Conservation (phyloP, 2,888 invertebrate genomes). For the Temnothorax rugatulus region DNA sequence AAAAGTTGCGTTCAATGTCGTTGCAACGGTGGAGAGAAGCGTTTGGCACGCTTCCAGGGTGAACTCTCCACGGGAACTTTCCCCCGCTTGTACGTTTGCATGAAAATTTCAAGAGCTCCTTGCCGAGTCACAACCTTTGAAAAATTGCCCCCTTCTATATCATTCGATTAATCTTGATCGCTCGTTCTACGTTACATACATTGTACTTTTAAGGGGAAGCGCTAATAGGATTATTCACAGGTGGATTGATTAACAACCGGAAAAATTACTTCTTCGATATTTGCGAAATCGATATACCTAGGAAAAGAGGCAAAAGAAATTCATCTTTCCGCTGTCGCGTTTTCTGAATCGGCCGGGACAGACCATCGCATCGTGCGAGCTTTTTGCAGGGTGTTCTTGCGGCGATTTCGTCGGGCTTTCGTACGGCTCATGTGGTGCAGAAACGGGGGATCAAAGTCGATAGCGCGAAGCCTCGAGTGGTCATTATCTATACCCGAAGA, state of each 20-base stretch:
- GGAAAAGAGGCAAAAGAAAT: neutral
- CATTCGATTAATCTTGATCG: constrained; percentile 32
- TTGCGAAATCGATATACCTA: neutral
- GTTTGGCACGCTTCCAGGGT: constrained; percentile 67
- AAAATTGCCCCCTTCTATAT: constrained; percentile 35
- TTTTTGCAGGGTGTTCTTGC: constrained; percentile 27
- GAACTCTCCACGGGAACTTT: constrained; percentile 52
- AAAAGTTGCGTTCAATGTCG: constrained; percentile 60
- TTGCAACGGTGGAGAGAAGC: constrained; percentile 18
- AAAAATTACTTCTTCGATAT: neutral
- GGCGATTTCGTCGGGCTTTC: neutral
- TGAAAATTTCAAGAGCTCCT: constrained; percentile 50
- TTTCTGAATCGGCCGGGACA: neutral
- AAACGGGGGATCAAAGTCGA: constrained; percentile 53
- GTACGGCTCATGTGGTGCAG: constrained; percentile 13
- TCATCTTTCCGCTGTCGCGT: neutral
- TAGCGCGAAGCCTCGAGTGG: constrained; percentile 42
- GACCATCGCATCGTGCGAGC: neutral
- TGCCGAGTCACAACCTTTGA: constrained; percentile 13
- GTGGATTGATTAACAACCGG: neutral
- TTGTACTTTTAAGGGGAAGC: neutral
- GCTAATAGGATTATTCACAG: constrained; percentile 5
- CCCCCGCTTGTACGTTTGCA: constrained; percentile 55
- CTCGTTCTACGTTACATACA: constrained; percentile 11
- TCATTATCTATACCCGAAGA: constrained; percentile 46